These are phyloP conservation scores for Corythaixoides concolor DNA, from an alignment of 2,113 vertebrate genomes.

Conservation along the genomic window DNA sequence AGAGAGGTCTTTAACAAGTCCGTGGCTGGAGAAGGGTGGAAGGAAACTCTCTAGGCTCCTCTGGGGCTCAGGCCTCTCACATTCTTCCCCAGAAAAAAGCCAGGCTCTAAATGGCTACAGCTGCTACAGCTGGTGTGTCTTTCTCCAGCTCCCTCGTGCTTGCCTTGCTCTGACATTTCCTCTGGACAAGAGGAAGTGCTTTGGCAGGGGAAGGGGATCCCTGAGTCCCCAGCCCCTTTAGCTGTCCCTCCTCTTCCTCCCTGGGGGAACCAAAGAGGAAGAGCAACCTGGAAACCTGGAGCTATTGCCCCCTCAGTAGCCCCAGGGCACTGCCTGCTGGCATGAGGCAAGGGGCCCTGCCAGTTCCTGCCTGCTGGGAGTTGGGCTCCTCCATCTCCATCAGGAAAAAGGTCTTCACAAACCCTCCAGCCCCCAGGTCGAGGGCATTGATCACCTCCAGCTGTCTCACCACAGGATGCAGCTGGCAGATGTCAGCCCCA, in stretches of 20 bases:
- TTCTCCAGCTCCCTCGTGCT: background rate
- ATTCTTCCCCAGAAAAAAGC: too few species aligned
- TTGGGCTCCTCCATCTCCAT: background rate
- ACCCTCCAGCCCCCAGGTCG: background rate
- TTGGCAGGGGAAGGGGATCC: background rate
- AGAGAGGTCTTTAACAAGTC: background rate
- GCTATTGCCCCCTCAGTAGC: background rate
- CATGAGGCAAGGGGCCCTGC: background rate
- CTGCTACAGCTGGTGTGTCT: background rate
- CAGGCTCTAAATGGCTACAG: too few species aligned
- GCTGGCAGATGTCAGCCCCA: background rate
- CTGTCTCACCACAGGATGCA: too few species aligned
- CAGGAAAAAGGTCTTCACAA: background rate
- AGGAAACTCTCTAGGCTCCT: too few species aligned
- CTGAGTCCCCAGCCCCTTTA: background rate
- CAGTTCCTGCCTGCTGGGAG: background rate
- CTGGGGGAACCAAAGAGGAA: background rate
- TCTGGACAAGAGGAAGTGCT: too few species aligned
- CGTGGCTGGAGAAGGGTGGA: too few species aligned
- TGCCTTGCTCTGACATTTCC: background rate
- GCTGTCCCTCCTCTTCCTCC: background rate
- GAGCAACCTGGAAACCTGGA: background rate
- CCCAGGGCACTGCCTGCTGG: background rate
- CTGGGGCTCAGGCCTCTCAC: too few species aligned
- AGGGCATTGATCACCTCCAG: background rate